Percentiles rank a stretch among this genome's conserved stretches.
These are phyloP conservation scores for Byasa hedistus DNA, from an alignment of 2,888 invertebrate genomes.

Conservation along the genomic window DNA sequence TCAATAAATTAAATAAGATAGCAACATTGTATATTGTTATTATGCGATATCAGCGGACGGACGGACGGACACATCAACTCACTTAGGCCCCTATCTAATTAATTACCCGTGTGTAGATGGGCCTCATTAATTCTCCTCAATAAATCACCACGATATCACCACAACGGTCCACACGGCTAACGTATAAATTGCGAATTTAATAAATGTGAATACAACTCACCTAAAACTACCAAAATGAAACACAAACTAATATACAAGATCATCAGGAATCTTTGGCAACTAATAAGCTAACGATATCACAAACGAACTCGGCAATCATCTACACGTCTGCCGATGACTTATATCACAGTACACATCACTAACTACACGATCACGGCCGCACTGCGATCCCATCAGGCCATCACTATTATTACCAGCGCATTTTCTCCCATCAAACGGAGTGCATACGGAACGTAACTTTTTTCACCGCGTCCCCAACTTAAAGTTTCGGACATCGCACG, in stretches of 20 bases:
- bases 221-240: conserved; percentile 80
- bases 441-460: conserved; percentile 74
- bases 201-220: conserved; percentile 55
- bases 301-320: conserved; percentile 72
- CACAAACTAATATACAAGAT: conserved; percentile 80
- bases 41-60: conserved; percentile 1
- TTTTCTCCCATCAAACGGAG: conserved; percentile 68
- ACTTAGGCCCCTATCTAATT: conserved; percentile 28
- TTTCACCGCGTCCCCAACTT: conserved; percentile 57
- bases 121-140: conserved; percentile 38
- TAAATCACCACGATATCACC: conserved; percentile 55
- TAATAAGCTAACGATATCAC: conserved; percentile 78
- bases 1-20: conserved; percentile 1
- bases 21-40: not conserved
- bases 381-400: conserved; percentile 77
- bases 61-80: conserved; percentile 9
- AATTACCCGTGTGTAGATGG: conserved; percentile 27
- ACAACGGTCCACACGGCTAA: conserved; percentile 36
- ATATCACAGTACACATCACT: conserved; percentile 79
- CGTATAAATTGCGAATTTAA: conserved; percentile 37
- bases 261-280: conserved; percentile 80
- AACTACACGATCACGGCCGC: conserved; percentile 71
- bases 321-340: conserved; percentile 72
- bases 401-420: conserved; percentile 70
- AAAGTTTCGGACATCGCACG: conserved; percentile 75